Base-by-base conservation (phyloP, 1,140 invertebrate genomes). In the Ruditapes philippinarum region DNA sequence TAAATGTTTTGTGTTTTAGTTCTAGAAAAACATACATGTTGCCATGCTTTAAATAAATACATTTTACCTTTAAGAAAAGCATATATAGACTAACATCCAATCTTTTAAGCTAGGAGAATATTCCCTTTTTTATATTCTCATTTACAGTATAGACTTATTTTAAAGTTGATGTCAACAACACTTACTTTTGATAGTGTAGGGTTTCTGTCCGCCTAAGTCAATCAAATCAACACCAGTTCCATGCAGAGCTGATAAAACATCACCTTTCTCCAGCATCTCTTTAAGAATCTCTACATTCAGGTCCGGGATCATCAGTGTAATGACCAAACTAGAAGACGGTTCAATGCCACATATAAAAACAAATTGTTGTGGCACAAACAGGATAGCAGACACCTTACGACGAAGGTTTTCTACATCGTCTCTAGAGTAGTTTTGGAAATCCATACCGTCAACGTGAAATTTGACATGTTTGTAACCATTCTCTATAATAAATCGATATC, bases 391-490 rank as follows among this genome's bases (percentile, higher is more conserved):
- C 7, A 76, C 25, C 28, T 14, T 76, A 5, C 2, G 7, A 28
- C 73, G 73, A 1, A 76, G 73, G 11, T 7, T 11, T 3, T 76
- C 12, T 28, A 76, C 14, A 51, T 76, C 73, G 28, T 28, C 22
- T 76, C 45, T 45, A 2, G 73, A 25, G 17, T 45, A 49, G 40
- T 25, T 76, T 76, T n/a, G 11, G 45, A 76, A 76, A 51, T 76
- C 45, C 7, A 31, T 28, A 7, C 40, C 42, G 22, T 51, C 40
- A 28, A 76, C 17, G 22, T 76, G 73, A 9, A 76, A 76, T 51
- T 76, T 76, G 0, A 76, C 73, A 25, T 76, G 7, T 36, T 9
- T 76, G 42, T 49, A 76, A 9, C 73, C 73, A 31, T 76, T 76
- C 49, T 76, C 73, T 76, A n/a, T n/a, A n/a, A n/a, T n/a, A n/a